A percentile compares a stretch with the other conserved stretches of the same genome.
These are phyloP conservation scores for Bilobella aurantiaca DNA, from an alignment of 1,140 invertebrate genomes.

Conservation along the genomic window DNA sequence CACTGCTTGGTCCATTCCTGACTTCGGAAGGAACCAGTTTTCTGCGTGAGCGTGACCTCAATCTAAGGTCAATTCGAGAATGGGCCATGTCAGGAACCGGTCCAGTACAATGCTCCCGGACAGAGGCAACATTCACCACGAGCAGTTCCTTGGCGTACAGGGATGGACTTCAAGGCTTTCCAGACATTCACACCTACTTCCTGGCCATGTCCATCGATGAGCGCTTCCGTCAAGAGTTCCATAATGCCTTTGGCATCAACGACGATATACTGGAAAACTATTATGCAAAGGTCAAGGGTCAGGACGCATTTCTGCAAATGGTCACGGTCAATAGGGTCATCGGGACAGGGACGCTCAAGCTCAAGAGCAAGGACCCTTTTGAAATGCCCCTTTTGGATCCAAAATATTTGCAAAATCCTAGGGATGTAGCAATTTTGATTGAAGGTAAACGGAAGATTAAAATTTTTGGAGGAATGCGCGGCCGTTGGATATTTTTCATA, in stretches of 20 bases:
- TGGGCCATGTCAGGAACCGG: constrained; percentile 2
- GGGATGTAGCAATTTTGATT: constrained; percentile 11
- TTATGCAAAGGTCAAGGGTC: constrained; percentile 12
- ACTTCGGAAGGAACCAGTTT: not conserved
- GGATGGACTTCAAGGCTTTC: not conserved
- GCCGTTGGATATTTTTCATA: not conserved
- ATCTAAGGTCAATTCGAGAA: not conserved
- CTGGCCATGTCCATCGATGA: constrained; percentile 8
- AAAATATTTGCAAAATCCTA: constrained; percentile 17
- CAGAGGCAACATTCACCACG: constrained; percentile 13
- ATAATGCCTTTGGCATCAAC: not conserved
- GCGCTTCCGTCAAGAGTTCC: not conserved
- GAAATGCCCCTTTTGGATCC: constrained; percentile 14
- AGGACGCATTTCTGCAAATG: constrained; percentile 16
- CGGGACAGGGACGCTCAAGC: constrained; percentile 5
- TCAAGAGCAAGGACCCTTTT: constrained; percentile 10
- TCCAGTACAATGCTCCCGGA: not conserved
- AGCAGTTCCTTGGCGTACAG: constrained; percentile 3
- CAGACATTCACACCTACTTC: constrained; percentile 22
- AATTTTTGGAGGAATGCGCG: not conserved
- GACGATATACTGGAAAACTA: constrained; percentile 1
- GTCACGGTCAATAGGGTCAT: constrained; percentile 14
- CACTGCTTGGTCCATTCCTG: constrained; percentile 15
- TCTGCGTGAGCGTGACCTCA: constrained; percentile 2
- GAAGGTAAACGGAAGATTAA: not conserved